These are phyloP conservation scores for Trichosurus vulpecula DNA, from an alignment of 2,797 vertebrate species.

Conservation along the genomic window DNA sequence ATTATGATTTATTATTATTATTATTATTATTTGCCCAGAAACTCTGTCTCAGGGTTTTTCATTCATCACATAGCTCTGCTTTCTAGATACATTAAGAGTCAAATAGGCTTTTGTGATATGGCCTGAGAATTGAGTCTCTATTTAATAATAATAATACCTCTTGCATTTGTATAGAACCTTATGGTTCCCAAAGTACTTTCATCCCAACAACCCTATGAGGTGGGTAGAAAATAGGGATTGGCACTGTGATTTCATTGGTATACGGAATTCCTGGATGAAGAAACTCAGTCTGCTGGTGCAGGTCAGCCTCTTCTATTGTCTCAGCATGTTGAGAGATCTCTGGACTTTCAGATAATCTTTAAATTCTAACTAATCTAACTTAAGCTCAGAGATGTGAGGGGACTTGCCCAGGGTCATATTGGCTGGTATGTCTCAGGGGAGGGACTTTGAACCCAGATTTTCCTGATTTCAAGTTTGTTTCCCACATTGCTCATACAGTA, in stretches of 20 bases:
- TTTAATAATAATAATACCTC: neutral
- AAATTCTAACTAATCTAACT: neutral
- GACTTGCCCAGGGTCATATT: neutral
- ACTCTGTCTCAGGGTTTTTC: neutral
- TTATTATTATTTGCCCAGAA: neutral
- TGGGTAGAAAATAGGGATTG: neutral
- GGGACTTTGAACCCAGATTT: neutral
- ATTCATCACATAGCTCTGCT: neutral
- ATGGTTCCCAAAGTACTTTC: neutral
- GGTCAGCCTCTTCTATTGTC: neutral
- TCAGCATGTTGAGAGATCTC: neutral
- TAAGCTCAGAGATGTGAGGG: neutral
- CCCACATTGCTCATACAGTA: neutral
- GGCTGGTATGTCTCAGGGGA: neutral
- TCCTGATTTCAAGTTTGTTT: neutral
- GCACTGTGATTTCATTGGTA: neutral
- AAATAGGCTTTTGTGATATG: neutral
- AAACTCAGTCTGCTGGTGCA: neutral
- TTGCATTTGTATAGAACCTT: neutral
- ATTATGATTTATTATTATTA: no score
- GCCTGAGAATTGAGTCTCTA: neutral
- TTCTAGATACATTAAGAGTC: neutral
- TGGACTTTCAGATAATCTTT: neutral
- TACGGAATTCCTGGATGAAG: neutral
- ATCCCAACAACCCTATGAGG: neutral